Conservation (phyloP, 92 coral and sea anemone genomes). For the Bergia sp. region DNA sequence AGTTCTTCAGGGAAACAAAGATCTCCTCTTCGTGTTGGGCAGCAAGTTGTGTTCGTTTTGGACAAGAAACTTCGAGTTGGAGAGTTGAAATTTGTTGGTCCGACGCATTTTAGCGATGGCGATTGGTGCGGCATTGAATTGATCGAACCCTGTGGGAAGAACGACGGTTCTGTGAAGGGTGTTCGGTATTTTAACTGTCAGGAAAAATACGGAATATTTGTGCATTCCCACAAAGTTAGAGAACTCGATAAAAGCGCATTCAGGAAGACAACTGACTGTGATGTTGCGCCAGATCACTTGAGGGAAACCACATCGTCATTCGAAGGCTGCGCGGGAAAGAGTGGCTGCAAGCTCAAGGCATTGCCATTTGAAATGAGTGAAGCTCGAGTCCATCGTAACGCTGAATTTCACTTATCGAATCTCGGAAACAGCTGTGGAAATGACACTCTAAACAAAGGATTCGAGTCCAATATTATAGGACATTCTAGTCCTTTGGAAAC, state of each 20-base stretch:
- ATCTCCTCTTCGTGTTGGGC: constrained; percentile 63
- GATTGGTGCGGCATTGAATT: constrained; percentile 94
- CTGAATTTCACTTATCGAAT: neutral
- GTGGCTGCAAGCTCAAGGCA: neutral
- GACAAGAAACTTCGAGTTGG: constrained; percentile 82
- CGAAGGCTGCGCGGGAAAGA: neutral
- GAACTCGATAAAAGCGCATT: constrained; percentile 48
- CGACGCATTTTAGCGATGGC: constrained; percentile 89
- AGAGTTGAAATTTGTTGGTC: constrained; percentile 77
- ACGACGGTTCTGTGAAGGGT: constrained; percentile 92
- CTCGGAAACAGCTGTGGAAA: constrained; percentile 30
- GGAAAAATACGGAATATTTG: constrained; percentile 92
- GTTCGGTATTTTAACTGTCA: constrained; percentile 86
- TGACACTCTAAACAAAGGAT: constrained; percentile 14
- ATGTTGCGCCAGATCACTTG: neutral
- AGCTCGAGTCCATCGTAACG: neutral
- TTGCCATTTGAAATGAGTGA: neutral
- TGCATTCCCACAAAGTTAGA: constrained; percentile 88
- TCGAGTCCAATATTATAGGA: constrained; percentile 10
- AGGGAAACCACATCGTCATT: neutral
- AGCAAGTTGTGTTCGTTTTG: constrained; percentile 85
- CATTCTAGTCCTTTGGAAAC: constrained; percentile 16
- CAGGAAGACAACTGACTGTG: neutral
- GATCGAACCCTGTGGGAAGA: constrained; percentile 91
- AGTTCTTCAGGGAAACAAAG: constrained; percentile 35